Base-by-base conservation (phyloP, 2,113 vertebrate genomes). In the Oceanodroma tethys region DNA sequence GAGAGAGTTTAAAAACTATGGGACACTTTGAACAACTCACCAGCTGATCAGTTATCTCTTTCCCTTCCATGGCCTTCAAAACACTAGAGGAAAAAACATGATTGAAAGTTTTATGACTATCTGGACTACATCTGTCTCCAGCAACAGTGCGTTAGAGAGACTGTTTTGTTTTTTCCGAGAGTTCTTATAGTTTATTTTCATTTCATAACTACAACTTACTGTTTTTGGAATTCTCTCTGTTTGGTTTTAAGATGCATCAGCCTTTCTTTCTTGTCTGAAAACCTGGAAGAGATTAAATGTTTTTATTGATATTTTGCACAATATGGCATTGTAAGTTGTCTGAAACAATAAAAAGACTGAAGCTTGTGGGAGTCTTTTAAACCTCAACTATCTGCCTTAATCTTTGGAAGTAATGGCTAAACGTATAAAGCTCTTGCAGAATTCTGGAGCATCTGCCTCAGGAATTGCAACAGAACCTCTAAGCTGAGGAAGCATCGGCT, bases 151-250 rank as follows among this genome's bases (percentile, higher is more conserved):
- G 4, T 59, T 72, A 82, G 16, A 94, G 62, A 92, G 38, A 90
- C 30, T n/a, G 25, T 20, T 65, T 59, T 29, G 6, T 29, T 79
- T 70, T 70, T 75, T 81, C 53, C 55, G 40, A 81, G 62, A 79
- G 62, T 55, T 90, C 53, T 63, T 78, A 32, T 2, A 43, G 55
- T 73, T 68, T 42, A 47, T 71, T 81, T 75, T 66, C 36, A 75
- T 68, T 79, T 40, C 95, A 83, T 47, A 81, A 89, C 27, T 3
- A 29, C 55, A 71, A 98, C 98, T 98, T 97, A 99, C 99, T 99
- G 98, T 63, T 99, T 99, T 73, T 99, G 99, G 97, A 99, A 99
- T 95, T 98, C 98, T 92, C 99, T 98, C 96, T 99, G 99, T 67
- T 99, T 99, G 76, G 97, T 98, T 96, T 98, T 99, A 81, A 99